A percentile compares a stretch with the other conserved stretches of the same genome.
Evolutionary conservation across 2,888 invertebrate species (phyloP).

Genomic region (Protonemura montana): DNA sequence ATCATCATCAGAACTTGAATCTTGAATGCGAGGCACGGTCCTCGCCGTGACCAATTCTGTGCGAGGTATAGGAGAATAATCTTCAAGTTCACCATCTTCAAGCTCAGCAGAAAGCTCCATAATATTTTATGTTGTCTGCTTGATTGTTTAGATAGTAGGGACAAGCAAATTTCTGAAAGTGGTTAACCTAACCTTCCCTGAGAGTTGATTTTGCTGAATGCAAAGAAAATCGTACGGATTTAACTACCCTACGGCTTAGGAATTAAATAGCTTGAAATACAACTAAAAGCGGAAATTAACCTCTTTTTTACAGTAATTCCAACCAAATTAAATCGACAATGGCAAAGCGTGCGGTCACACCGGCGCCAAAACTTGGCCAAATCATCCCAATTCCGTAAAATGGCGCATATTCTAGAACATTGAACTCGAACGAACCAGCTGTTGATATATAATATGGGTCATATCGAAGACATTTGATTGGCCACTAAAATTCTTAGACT

Average conservation of each 20-base stretch:
- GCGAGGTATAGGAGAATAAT: conserved; percentile 15
- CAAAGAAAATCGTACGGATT: neutral
- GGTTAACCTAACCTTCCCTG: neutral
- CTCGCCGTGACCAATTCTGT: neutral
- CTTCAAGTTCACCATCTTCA: conserved; percentile 22
- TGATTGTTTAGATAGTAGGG: neutral
- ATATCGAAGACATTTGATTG: neutral
- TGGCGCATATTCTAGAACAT: neutral
- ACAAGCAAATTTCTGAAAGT: neutral
- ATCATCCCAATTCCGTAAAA: neutral
- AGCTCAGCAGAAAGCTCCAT: conserved; percentile 8
- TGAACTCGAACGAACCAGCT: neutral
- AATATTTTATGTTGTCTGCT: neutral
- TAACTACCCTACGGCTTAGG: neutral
- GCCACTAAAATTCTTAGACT: neutral
- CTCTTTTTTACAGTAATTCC: neutral
- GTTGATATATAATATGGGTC: neutral
- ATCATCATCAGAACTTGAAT: neutral
- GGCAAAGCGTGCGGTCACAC: neutral
- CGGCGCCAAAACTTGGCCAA: neutral
- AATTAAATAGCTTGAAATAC: neutral
- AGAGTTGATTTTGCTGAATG: neutral
- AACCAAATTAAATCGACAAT: neutral
- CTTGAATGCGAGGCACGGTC: neutral
- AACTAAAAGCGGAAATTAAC: no score